Percentiles rank a stretch among this genome's conserved stretches.
Evolutionary conservation across 23 tunicate species (phyloP).

Genomic region (Oikopleura albicans): DNA sequence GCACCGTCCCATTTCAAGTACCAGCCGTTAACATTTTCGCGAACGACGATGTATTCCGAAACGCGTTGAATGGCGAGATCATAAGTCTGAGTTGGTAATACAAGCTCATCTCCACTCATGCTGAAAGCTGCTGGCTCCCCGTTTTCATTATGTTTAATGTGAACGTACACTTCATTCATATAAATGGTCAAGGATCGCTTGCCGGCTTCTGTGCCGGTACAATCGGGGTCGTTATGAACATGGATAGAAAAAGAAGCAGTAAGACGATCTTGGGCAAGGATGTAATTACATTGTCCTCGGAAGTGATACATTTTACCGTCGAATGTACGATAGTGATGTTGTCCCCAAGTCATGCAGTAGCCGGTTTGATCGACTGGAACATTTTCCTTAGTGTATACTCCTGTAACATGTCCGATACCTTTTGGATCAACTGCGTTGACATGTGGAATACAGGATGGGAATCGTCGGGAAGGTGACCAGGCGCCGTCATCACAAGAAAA

Average conservation of each 20-base stretch:
- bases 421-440: constrained; percentile 54
- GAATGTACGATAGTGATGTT: constrained; percentile 92
- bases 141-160: constrained; percentile 68
- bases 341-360: constrained; percentile 97
- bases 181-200: constrained; percentile 36
- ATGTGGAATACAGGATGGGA: constrained; percentile 56
- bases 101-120: constrained; percentile 30
- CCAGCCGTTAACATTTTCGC: constrained; percentile 43
- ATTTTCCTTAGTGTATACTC: constrained; percentile 73
- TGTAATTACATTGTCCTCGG: constrained; percentile 64
- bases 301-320: constrained; percentile 71
- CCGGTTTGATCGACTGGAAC: constrained; percentile 81
- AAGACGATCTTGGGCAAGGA: constrained; percentile 56
- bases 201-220: constrained; percentile 41
- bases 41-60: constrained; percentile 62
- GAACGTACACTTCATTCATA: constrained; percentile 19
- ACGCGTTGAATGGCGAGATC: constrained; percentile 64
- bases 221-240: constrained; percentile 55
- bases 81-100: constrained; percentile 51
- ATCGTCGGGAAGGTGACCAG: constrained; percentile 38
- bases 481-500: constrained; percentile 50
- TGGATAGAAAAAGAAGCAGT: constrained; percentile 36
- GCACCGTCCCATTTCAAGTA: constrained; percentile 91
- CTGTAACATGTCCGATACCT: constrained; percentile 78
- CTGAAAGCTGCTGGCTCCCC: constrained; percentile 53